Percentiles rank a stretch among this genome's conserved stretches.
Evolutionary conservation across 2,888 invertebrate species (phyloP).

Genomic region (Tuberolachnus salignus): DNA sequence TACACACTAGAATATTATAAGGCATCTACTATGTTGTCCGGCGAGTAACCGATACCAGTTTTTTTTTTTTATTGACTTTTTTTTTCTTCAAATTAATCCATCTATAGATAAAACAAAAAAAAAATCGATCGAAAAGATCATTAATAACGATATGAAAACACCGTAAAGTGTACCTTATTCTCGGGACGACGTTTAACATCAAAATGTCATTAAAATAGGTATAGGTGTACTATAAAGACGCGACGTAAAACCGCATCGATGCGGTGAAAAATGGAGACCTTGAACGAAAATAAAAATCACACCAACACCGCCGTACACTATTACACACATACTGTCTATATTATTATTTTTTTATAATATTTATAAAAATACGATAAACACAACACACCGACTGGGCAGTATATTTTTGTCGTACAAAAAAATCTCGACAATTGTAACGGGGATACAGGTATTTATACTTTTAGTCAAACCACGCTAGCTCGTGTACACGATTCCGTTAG

Average conservation of each 20-base stretch:
- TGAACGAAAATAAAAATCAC: neutral
- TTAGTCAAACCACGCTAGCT: too few species aligned
- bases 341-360: neutral
- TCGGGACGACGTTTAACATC: neutral
- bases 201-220: conserved; percentile 24
- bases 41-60: too few species aligned
- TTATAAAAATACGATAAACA: neutral
- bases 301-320: too few species aligned
- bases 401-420: too few species aligned
- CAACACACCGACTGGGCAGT: too few species aligned
- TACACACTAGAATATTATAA: neutral
- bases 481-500: too few species aligned
- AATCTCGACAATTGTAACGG: too few species aligned
- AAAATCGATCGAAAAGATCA: neutral
- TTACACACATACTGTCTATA: neutral
- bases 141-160: neutral
- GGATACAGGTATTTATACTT: too few species aligned
- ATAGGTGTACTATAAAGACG: neutral
- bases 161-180: neutral
- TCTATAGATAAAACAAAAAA: too few species aligned
- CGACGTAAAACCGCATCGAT: neutral
- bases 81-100: too few species aligned
- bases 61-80: too few species aligned
- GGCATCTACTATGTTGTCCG: too few species aligned
- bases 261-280: neutral